phyloP scores from a whole-genome alignment of 1,140 invertebrate species.

The Aphelinus certus region DNA sequence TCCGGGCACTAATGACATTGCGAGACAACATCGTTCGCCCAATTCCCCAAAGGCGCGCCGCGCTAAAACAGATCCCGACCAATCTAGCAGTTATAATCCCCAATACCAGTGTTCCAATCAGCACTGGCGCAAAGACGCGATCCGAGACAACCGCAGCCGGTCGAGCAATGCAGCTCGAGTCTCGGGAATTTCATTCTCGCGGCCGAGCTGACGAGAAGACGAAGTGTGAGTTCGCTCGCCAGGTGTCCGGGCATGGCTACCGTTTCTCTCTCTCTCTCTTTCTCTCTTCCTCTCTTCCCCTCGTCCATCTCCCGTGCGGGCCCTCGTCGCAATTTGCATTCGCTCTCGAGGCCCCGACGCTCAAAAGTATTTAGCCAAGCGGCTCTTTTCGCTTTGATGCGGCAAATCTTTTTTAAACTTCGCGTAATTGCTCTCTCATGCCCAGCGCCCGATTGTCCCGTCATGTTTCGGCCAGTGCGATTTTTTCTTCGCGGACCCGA shows the following conservation, averaged over 20 bases:
- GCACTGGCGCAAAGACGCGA: too few relatives aligned
- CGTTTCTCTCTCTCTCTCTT: constrained; percentile 25
- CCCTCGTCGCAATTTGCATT: constrained; percentile 19
- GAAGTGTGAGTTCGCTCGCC: constrained; percentile 22
- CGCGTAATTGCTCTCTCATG: too few relatives aligned
- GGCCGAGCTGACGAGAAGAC: constrained; percentile 15
- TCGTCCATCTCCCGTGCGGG: not conserved
- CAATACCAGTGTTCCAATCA: too few relatives aligned
- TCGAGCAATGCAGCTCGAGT: constrained; percentile 49
- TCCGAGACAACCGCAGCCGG: too few relatives aligned
- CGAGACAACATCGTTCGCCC: too few relatives aligned
- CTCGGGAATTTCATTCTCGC: constrained; percentile 34
- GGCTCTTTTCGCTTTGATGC: too few relatives aligned
- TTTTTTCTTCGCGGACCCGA: too few relatives aligned
- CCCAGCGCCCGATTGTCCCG: not conserved
- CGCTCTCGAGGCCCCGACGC: not conserved
- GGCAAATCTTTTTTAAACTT: too few relatives aligned
- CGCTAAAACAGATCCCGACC: too few relatives aligned
- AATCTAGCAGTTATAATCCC: too few relatives aligned
- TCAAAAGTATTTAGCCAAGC: constrained; percentile 23
- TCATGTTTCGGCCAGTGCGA: constrained; percentile 11
- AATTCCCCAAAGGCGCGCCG: too few relatives aligned
- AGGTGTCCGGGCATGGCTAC: constrained; percentile 38
- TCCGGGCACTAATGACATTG: too few relatives aligned
- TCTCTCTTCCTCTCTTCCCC: constrained; percentile 20